Evolutionary conservation across 2,888 invertebrate species (phyloP).

Genomic region (Mimumesa dahlbomi): DNA sequence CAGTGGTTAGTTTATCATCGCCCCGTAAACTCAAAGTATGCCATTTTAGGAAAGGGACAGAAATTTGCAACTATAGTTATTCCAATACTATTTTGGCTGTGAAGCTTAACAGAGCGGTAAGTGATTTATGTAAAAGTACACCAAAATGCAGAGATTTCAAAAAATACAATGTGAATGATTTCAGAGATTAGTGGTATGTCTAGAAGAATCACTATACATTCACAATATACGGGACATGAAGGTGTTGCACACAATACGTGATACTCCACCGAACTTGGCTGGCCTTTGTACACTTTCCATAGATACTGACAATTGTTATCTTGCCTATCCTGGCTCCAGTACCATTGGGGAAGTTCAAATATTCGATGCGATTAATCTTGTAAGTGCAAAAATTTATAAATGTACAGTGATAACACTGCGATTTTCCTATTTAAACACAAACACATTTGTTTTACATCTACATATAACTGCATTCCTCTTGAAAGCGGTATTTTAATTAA

Average conservation of each 20-base stretch:
- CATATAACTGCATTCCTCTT: too few relatives aligned
- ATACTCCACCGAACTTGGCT: constrained; percentile 96
- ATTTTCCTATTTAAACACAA: too few relatives aligned
- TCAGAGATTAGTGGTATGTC: constrained; percentile 96
- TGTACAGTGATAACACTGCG: too few relatives aligned
- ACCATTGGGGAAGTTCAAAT: constrained; percentile 97
- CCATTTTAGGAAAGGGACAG: constrained; percentile 98
- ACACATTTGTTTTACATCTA: too few relatives aligned
- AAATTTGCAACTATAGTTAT: constrained; percentile 98
- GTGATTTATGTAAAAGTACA: constrained; percentile 70
- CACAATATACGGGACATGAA: constrained; percentile 99
- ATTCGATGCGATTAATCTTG: constrained; percentile 95
- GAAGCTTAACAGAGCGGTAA: constrained; percentile 95
- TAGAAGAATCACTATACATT: constrained; percentile 98
- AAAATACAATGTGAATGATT: too few relatives aligned
- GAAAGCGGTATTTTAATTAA: too few relatives aligned
- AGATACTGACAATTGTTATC: constrained; percentile 93
- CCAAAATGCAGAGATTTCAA: too few relatives aligned
- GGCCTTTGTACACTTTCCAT: constrained; percentile 96
- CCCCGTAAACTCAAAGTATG: constrained; percentile 96
- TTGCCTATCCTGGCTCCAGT: constrained; percentile 98
- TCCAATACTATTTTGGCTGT: constrained; percentile 98
- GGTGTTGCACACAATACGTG: constrained; percentile 98
- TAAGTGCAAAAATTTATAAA: too few relatives aligned
- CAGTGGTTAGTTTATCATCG: constrained; percentile 94